phyloP scores from a whole-genome alignment of 2,113 vertebrate species.

The Engystomops pustulosus region DNA sequence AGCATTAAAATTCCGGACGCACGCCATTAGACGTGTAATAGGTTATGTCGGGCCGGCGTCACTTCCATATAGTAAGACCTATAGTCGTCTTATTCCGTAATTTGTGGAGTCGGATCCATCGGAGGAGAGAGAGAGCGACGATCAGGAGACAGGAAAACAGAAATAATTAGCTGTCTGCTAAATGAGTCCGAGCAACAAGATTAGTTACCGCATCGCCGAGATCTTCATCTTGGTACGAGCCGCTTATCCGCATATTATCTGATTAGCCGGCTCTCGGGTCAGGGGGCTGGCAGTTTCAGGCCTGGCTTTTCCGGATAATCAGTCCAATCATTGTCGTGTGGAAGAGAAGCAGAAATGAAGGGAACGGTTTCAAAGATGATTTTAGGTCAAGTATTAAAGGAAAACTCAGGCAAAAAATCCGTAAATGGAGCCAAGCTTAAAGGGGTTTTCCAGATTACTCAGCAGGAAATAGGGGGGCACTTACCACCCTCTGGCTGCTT shows the following conservation, averaged over 20 bases:
- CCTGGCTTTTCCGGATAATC: slow-evolving; percentile 13
- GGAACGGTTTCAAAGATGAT: slow-evolving; percentile 13
- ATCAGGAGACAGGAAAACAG: slow-evolving; percentile 43
- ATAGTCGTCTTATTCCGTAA: slow-evolving; percentile 24
- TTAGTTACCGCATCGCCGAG: slow-evolving; percentile 32
- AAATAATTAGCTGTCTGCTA: slow-evolving; percentile 49
- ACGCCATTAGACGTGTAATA: slow-evolving; percentile 51
- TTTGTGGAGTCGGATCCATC: slow-evolving; percentile 33
- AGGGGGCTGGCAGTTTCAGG: slow-evolving; percentile 21
- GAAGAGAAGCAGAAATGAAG: background rate
- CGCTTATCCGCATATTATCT: slow-evolving; percentile 29
- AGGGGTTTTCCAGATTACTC: too few relatives aligned
- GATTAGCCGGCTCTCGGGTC: slow-evolving; percentile 27
- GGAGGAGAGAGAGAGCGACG: slow-evolving; percentile 29
- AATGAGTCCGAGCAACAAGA: slow-evolving; percentile 22
- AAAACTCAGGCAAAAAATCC: background rate
- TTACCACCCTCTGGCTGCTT: too few relatives aligned
- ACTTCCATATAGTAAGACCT: slow-evolving; percentile 24
- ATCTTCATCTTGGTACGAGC: slow-evolving; percentile 32
- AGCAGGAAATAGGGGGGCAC: too few relatives aligned
- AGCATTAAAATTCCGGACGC: slow-evolving; percentile 33
- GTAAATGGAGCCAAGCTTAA: too few relatives aligned
- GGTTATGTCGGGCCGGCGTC: slow-evolving; percentile 33
- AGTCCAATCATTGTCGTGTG: background rate
- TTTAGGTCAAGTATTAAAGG: background rate